Base-by-base conservation (phyloP, 1,140 invertebrate genomes). In the Drosophila prosaltans region DNA sequence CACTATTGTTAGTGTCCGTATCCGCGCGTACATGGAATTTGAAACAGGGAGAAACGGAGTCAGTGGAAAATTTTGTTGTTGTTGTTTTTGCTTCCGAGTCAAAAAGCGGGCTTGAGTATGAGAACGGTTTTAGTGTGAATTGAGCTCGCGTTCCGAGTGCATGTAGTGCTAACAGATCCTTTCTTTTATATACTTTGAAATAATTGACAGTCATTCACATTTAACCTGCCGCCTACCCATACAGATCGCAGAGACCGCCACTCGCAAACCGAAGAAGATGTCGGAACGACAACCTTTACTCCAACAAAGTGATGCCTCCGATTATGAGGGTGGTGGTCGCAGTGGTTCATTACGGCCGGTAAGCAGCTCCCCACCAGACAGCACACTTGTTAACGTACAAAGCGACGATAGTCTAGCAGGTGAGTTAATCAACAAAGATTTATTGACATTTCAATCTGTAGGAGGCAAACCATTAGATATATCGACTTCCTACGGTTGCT, bases 211-310 rank as follows among this genome's bases (percentile, higher is more conserved):
- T 28, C 28, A 21, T 39, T 26, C 3, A 39, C 26, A 45, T 66
- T 48, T 24, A 72, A 57, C 63, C 8, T 21, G 21, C 21, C 45
- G 21, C 21, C 45, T 26, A 51, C 6, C 45, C 21, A 69, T 54
- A 36, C 48, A 88, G 83, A 67, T 74, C 41, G 60, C 70, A 59
- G 80, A 83, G 54, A 63, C 68, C 69, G 73, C 73, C 36, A 79
- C 86, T 59, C 80, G 72, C 30, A 89, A 90, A 16, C 74, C 69
- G 32, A 91, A 90, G 58, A 82, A 85, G 36, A 93, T 92, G 92
- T 88, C 92, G 30, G 93, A 93, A 89, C 89, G 92, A n/a, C 93
- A 93, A 72, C 93, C 93, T 16, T 77, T 93, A 61, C 77, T 93
- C 32, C 69, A 89, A 16, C 78, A 91, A 62, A 74, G 80, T 41